Evolutionary conservation across 2,888 invertebrate genomes (phyloP).

Genomic region (Pyralis farinalis): DNA sequence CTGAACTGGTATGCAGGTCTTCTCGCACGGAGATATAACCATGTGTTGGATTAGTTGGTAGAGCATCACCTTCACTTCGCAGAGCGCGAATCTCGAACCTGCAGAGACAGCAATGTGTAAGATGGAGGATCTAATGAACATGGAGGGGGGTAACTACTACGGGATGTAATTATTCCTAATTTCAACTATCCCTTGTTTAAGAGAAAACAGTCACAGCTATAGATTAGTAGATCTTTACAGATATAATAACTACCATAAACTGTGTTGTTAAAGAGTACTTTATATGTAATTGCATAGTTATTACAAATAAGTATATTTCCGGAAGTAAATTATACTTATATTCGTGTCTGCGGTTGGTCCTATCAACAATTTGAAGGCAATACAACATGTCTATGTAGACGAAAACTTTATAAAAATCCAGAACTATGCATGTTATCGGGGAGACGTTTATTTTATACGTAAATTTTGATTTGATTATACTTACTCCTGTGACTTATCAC

Average conservation of each 20-base stretch:
- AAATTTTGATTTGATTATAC: too few species aligned
- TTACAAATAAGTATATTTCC: too few species aligned
- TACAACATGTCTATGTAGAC: background rate
- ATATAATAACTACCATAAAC: background rate
- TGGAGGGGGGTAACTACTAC: too few species aligned
- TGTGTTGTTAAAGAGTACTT: background rate
- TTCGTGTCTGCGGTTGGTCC: too few species aligned
- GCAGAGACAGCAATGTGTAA: background rate
- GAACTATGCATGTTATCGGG: background rate
- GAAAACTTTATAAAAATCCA: background rate
- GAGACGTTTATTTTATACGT: background rate
- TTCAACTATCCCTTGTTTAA: too few species aligned
- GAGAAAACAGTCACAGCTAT: too few species aligned
- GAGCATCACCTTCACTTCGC: conserved; percentile 55
- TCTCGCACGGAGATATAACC: conserved; percentile 43
- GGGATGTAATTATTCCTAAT: too few species aligned
- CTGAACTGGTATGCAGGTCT: conserved; percentile 37
- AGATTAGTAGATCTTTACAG: too few species aligned
- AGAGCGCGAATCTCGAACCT: conserved; percentile 60
- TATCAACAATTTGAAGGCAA: background rate
- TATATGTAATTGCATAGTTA: too few species aligned
- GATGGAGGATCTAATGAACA: too few species aligned
- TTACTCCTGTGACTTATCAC: too few species aligned
- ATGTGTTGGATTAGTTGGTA: conserved; percentile 52
- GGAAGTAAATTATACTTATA: too few species aligned